Evolutionary conservation across 1,140 invertebrate species (phyloP).

Genomic region (Drosophila neocordata): DNA sequence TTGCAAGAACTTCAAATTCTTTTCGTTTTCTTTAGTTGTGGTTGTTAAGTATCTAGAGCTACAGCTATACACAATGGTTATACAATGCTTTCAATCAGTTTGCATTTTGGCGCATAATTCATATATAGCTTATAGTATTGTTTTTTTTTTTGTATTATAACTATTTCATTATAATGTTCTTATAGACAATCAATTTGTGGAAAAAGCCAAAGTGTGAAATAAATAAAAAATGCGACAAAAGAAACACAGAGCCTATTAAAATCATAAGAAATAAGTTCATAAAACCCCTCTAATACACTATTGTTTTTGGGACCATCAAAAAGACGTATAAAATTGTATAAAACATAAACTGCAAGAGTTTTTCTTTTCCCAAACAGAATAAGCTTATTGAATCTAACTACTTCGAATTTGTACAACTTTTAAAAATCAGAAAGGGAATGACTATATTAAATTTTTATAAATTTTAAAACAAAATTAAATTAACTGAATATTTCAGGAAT

Average conservation of each 20-base stretch:
- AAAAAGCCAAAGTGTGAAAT: neutral
- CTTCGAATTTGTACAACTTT: neutral
- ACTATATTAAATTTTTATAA: too few species aligned
- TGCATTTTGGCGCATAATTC: slow-evolving; percentile 72
- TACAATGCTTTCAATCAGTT: slow-evolving; percentile 52
- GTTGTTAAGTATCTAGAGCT: slow-evolving; percentile 43
- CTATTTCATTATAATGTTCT: slow-evolving; percentile 40
- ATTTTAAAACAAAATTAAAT: too few species aligned
- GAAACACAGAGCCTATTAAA: neutral
- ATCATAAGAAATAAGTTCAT: neutral
- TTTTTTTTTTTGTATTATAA: slow-evolving; percentile 51
- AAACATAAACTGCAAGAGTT: too few species aligned
- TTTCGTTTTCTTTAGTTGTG: slow-evolving; percentile 11
- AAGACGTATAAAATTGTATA: neutral
- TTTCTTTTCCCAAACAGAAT: neutral
- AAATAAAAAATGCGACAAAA: slow-evolving; percentile 9
- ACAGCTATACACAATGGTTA: slow-evolving; percentile 57
- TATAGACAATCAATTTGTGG: slow-evolving; percentile 8
- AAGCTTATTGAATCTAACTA: neutral
- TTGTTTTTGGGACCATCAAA: neutral
- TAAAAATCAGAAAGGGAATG: neutral
- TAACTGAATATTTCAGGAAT: neutral
- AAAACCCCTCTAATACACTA: neutral
- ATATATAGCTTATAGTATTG: slow-evolving; percentile 66
- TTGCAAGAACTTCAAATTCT: slow-evolving; percentile 47